Evolutionary conservation across 2,113 vertebrate species (phyloP), one percentile per base, ranked within the genome.

Genomic region (Okapia johnstoni): DNA sequence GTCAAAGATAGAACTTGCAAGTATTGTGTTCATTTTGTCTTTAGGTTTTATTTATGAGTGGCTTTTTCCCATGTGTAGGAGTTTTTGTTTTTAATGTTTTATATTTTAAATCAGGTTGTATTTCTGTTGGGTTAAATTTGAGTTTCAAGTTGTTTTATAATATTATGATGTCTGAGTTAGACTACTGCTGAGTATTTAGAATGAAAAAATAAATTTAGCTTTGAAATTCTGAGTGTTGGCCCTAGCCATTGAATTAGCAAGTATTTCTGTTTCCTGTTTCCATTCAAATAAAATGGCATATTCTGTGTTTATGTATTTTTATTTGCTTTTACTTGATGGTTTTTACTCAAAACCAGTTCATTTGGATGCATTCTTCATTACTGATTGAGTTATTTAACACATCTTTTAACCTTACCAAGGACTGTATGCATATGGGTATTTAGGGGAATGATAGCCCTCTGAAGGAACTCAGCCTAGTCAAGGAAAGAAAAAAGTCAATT

Each of bases 61-160:
- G 19, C 11, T 94, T 86, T 85, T 88, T 10, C 50, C 12, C 13
- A 13, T 19, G 3, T 26, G 19, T 21, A 92, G 14, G 81, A 85
- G n/a, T 88, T 85, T 70, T 90, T 63, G 6, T 55, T 85, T 84
- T 88, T 15, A 28, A n/a, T 86, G 50, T 84, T 95, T 52, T 83
- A 48, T 52, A 58, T 93, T 91, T 93, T 83, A 88, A 60, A 21
- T 76, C 46, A 76, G 14, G 2, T 66, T 85, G 33, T 79, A 40
- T 83, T 90, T 88, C 40, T 85, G 2, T 94, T 85, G n/a, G n/a
- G 19, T 36, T 25, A 73, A 81, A 16, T 91, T 96, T 89, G 43
- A 55, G 48, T 97, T 93, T 88, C 26, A 61, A 54, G n/a, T 95
- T 90, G 57, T 81, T 95, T 83, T 85, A 28, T 57, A 73, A 66